These are phyloP conservation scores for Clarias batrachus DNA, from an alignment of 2,113 vertebrate species.

Conservation along the genomic window DNA sequence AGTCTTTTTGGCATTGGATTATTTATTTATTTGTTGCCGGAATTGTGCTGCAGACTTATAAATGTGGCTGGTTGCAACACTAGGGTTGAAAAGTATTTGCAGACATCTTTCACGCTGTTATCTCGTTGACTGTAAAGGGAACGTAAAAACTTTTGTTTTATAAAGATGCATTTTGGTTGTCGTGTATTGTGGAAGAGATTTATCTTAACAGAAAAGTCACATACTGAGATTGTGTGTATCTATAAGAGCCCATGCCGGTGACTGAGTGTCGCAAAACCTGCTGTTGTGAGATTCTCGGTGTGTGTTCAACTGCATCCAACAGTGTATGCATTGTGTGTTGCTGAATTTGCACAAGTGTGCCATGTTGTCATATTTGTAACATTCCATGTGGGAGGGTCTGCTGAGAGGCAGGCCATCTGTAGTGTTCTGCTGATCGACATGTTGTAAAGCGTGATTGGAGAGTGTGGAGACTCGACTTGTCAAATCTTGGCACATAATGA, in stretches of 20 bases:
- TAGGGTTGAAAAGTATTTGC: conserved; percentile 29
- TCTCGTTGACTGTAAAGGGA: conserved; percentile 26
- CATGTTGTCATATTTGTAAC: conserved; percentile 76
- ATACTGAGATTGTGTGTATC: conserved; percentile 19
- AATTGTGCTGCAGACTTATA: conserved; percentile 31
- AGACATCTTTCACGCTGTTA: conserved; percentile 41
- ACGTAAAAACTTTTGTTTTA: neutral
- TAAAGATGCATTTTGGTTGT: conserved; percentile 5
- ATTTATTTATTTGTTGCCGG: conserved; percentile 36
- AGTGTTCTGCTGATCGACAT: conserved; percentile 77
- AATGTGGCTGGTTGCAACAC: conserved; percentile 28
- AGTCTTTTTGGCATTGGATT: conserved; percentile 35
- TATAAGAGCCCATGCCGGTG: conserved; percentile 33
- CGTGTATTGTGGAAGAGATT: neutral
- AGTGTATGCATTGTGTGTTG: conserved; percentile 63
- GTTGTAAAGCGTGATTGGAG: conserved; percentile 77
- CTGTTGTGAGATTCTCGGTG: conserved; percentile 36
- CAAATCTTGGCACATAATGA: conserved; percentile 83
- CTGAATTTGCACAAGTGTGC: conserved; percentile 72
- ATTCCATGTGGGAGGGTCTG: conserved; percentile 80
- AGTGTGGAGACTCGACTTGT: conserved; percentile 81
- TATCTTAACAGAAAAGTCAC: neutral
- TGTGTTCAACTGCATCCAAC: conserved; percentile 55
- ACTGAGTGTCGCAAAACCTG: conserved; percentile 36
- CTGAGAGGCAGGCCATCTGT: conserved; percentile 82